Evolutionary conservation across 2,797 vertebrate species (phyloP).

Genomic region (Kryptopterus vitreolus): DNA sequence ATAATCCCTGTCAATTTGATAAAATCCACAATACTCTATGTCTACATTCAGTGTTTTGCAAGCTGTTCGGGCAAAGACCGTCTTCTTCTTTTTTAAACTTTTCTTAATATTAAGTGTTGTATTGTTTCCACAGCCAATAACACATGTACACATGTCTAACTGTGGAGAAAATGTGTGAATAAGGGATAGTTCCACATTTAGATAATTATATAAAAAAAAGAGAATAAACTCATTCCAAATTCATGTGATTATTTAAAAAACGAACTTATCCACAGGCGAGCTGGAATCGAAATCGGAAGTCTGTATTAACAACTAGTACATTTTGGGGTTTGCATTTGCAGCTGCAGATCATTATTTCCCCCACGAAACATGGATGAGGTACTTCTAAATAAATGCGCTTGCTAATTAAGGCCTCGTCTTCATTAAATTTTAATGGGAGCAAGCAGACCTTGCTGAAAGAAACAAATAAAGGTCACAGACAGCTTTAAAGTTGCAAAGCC

Average conservation of each 20-base stretch:
- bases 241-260: conserved; percentile 9
- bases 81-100: background rate
- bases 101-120: background rate
- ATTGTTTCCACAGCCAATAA: background rate
- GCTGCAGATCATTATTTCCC: conserved; percentile 6
- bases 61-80: conserved; percentile 4
- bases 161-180: background rate
- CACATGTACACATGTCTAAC: background rate
- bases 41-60: conserved; percentile 43
- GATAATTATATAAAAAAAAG: background rate
- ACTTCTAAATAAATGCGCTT: conserved; percentile 23
- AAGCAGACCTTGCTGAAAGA: conserved; percentile 8
- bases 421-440: conserved; percentile 22
- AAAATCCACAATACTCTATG: conserved; percentile 66
- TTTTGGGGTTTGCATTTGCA: background rate
- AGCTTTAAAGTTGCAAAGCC: conserved; percentile 6
- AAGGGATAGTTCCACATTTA: background rate
- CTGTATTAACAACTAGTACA: background rate
- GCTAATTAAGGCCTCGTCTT: conserved; percentile 31
- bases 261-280: background rate
- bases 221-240: background rate
- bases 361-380: conserved; percentile 8
- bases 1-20: conserved; percentile 81
- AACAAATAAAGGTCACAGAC: conserved; percentile 16
- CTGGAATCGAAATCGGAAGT: background rate